A percentile compares a stretch with the other conserved stretches of the same genome.
phyloP scores from a whole-genome alignment of 1,140 invertebrate species.

The honey bee (Apis mellifera) region DNA sequence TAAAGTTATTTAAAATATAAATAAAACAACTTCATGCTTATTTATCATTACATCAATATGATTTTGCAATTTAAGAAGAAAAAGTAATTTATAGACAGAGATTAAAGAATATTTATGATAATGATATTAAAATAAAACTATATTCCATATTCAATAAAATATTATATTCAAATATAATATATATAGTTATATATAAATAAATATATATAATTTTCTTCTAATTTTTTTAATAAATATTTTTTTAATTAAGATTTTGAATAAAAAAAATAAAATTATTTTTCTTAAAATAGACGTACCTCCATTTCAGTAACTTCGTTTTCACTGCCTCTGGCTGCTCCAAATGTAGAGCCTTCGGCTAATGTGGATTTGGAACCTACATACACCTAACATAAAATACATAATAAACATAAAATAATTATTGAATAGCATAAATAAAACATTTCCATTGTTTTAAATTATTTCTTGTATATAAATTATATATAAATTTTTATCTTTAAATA shows the following conservation, averaged over 20 bases:
- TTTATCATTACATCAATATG: slow-evolving; percentile 77
- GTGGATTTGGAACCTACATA: slow-evolving; percentile 80
- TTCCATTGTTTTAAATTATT: neutral
- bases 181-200: too few species aligned
- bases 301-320: slow-evolving; percentile 78
- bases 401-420: slow-evolving; percentile 38
- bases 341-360: slow-evolving; percentile 76
- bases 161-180: slow-evolving; percentile 2
- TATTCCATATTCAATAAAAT: too few species aligned
- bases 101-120: slow-evolving; percentile 18
- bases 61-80: slow-evolving; percentile 77
- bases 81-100: slow-evolving; percentile 53
- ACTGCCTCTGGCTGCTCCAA: slow-evolving; percentile 70
- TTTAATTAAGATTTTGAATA: neutral
- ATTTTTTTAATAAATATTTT: neutral
- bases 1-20: slow-evolving; percentile 66
- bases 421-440: slow-evolving; percentile 23
- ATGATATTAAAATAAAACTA: neutral
- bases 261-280: slow-evolving; percentile 33
- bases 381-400: slow-evolving; percentile 71
- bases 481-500: neutral
- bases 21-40: slow-evolving; percentile 74
- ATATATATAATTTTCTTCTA: neutral
- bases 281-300: slow-evolving; percentile 72
- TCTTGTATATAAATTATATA: neutral